Conservation (phyloP, 2,797 vertebrate species). For the Coilia nasus region DNA sequence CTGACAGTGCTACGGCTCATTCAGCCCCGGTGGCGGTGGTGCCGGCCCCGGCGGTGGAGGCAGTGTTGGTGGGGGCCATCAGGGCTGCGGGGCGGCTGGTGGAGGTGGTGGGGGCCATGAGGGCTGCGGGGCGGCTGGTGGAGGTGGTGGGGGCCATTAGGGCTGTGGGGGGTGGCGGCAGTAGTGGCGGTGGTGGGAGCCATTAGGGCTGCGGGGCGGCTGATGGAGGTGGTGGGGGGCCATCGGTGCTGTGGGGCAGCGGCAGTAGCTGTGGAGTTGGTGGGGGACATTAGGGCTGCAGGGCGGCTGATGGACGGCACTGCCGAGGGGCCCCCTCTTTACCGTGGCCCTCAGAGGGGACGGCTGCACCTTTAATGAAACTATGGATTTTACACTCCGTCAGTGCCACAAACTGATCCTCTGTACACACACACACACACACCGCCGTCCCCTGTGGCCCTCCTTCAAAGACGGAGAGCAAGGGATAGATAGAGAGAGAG, state of each 20-base stretch:
- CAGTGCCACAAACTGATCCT: slow-evolving; percentile 66
- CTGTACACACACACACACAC: slow-evolving; percentile 35
- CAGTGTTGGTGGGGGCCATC: slow-evolving; percentile 65
- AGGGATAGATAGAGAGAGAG: background rate
- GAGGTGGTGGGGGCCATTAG: slow-evolving; percentile 38
- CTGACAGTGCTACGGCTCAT: slow-evolving; percentile 58
- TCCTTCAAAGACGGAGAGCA: background rate
- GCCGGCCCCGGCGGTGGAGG: no score
- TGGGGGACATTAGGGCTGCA: no score
- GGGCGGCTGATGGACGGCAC: slow-evolving; percentile 63
- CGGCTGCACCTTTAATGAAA: slow-evolving; percentile 75
- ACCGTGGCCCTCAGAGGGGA: slow-evolving; percentile 50
- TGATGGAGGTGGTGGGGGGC: no score
- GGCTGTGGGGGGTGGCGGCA: no score
- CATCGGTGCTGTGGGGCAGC: no score
- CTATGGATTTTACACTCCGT: slow-evolving; percentile 75
- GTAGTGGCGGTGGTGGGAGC: slow-evolving; percentile 59
- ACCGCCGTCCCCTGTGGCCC: slow-evolving; percentile 32
- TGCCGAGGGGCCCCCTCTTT: slow-evolving; percentile 60
- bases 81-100: slow-evolving; percentile 68
- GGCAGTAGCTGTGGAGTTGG: no score
- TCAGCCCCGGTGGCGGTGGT: slow-evolving; percentile 45
- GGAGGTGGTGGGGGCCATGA: no score
- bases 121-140: slow-evolving; percentile 51
- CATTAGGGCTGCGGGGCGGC: slow-evolving; percentile 71